Percentiles rank a stretch among this genome's conserved stretches.
Evolutionary conservation across 2,113 vertebrate genomes (phyloP).

Genomic region (Etheostoma cragini): DNA sequence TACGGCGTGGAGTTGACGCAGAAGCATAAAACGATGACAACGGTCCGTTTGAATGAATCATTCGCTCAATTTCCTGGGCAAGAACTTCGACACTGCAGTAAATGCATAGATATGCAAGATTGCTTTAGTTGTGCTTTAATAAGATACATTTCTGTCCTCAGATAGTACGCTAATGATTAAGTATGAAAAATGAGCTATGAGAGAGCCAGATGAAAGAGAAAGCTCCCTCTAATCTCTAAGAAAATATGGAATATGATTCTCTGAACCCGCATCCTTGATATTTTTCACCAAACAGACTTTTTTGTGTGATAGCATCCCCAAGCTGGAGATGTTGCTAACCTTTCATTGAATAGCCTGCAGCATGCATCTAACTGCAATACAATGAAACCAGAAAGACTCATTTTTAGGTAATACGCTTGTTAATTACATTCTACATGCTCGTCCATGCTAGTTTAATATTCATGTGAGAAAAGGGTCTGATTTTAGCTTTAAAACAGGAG

Average conservation of each 20-base stretch:
- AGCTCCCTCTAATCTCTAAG: neutral
- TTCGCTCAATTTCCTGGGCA: neutral
- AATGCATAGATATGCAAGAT: constrained; percentile 33
- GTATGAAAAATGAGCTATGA: constrained; percentile 13
- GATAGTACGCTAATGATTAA: neutral
- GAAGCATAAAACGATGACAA: too few relatives aligned
- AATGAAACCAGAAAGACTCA: neutral
- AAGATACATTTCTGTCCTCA: constrained; percentile 35
- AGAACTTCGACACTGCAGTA: neutral
- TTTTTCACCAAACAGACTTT: neutral
- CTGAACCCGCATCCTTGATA: constrained; percentile 5
- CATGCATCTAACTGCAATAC: neutral
- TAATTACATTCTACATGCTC: neutral
- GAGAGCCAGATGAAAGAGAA: constrained; percentile 26
- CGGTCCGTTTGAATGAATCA: too few relatives aligned
- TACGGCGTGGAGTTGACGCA: too few relatives aligned
- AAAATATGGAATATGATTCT: neutral
- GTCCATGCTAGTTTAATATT: neutral
- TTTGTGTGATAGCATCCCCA: neutral
- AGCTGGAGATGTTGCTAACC: neutral
- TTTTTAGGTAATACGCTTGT: neutral
- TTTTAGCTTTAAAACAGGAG: neutral
- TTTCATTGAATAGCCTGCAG: neutral
- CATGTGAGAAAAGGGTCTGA: neutral
- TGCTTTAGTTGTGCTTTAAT: constrained; percentile 19